Evolutionary conservation across 2,888 invertebrate species (phyloP), one percentile per base, ranked within the genome.

Genomic region (Hemicrepidius hirtus): DNA sequence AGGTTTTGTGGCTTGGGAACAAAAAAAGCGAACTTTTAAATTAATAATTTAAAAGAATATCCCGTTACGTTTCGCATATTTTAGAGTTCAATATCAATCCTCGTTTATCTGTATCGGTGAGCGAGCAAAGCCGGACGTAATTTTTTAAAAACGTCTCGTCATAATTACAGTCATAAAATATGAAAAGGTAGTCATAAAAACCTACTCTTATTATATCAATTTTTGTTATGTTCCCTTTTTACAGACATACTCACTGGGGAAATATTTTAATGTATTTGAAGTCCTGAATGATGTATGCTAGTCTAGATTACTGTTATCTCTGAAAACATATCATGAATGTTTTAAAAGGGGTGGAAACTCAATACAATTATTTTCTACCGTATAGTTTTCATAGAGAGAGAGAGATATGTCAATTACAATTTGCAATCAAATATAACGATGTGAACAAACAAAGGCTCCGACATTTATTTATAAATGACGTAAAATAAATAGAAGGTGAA

Each of bases 231-330:
- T 53, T 55, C 53, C n/a, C 50, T 50, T 62, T 40, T 53, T 63
- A 60, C 41, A 64, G n/a, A 71, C 46, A 41, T 53, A 72, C 63
- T 75, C 76, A 72, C 75, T 32, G 46, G 71, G 74, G 75, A 77
- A 77, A 76, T 75, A 77, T 77, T 77, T 77, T 76, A 76, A 77
- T 76, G 77, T 50, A 71, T 72, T 60, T 24, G 49, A 59, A 67
- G 68, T 32, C 57, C 55, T 21, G 73, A 70, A 75, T 63, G 44
- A 63, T 49, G 63, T 46, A 44, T 41, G 60, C 44, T 41, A 18
- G 60, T 41, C 41, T 60, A 60, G 44, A 60, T 60, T 57, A 57
- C 37, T 32, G 57, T 37, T 57, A 57, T 57, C 57, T 57, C 57
- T 57, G 10, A 37, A 55, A 57, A 57, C 37, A 37, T 20, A 57